Percentiles rank a stretch among this genome's conserved stretches.
phyloP scores from a whole-genome alignment of 2,113 vertebrate species.

The Lontra canadensis region DNA sequence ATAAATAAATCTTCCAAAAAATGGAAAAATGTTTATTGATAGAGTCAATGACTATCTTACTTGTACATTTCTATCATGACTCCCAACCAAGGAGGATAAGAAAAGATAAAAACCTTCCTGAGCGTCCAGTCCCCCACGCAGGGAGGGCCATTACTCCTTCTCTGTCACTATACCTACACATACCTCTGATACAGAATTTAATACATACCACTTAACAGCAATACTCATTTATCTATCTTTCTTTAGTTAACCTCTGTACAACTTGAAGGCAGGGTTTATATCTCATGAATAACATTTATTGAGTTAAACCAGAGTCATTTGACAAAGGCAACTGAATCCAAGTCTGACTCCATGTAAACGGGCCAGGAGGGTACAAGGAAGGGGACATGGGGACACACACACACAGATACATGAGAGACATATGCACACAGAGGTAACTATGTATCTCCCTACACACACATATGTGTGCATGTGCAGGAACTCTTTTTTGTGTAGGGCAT shows the following conservation, averaged over 20 bases:
- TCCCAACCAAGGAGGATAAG: neutral
- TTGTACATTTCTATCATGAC: neutral
- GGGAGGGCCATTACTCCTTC: neutral
- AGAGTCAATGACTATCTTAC: neutral
- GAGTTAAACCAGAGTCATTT: conserved; percentile 8
- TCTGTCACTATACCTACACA: neutral
- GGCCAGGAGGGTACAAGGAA: neutral
- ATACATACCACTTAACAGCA: neutral
- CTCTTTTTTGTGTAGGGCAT: neutral
- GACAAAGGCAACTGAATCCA: neutral
- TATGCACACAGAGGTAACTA: neutral
- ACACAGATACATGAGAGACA: neutral
- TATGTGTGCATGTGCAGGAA: neutral
- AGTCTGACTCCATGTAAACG: neutral
- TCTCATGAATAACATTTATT: neutral
- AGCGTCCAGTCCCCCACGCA: neutral
- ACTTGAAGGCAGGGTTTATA: neutral
- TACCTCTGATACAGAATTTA: neutral
- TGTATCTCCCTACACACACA: neutral
- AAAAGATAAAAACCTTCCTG: neutral
- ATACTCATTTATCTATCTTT: neutral
- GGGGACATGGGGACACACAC: neutral
- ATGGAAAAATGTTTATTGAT: neutral
- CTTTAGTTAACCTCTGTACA: neutral
- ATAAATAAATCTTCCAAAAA: neutral